phyloP scores from a whole-genome alignment of 1,140 invertebrate species.

The Popillia japonica region DNA sequence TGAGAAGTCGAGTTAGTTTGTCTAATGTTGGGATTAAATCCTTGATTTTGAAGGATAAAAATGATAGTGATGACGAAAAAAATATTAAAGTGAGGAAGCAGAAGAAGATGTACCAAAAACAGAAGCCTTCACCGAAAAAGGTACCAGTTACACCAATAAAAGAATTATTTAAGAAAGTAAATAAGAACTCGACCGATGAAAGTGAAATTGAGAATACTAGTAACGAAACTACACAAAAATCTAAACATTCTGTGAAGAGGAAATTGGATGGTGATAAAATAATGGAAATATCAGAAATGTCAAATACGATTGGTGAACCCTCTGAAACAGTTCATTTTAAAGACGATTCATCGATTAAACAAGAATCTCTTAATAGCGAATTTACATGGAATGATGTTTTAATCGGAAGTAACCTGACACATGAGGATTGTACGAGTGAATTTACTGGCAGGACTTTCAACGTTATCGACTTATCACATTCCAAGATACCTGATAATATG shows the following conservation, averaged over 20 bases:
- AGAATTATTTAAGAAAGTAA: background rate
- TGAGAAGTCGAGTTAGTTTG: slow-evolving; percentile 15
- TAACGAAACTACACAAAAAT: background rate
- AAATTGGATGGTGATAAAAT: background rate
- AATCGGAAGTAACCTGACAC: background rate
- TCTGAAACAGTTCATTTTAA: background rate
- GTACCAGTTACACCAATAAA: too few relatives aligned
- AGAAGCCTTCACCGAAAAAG: background rate
- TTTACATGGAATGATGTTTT: background rate
- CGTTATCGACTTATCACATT: slow-evolving; percentile 34
- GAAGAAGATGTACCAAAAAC: background rate
- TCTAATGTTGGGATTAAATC: slow-evolving; percentile 13
- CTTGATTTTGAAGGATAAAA: slow-evolving; percentile 25
- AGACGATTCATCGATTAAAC: background rate
- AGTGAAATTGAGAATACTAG: background rate
- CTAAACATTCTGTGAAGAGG: background rate
- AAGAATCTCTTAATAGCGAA: background rate
- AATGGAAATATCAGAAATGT: background rate
- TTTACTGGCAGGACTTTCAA: slow-evolving; percentile 3
- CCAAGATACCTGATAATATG: background rate
- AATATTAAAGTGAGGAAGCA: background rate
- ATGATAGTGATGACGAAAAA: background rate
- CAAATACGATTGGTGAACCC: background rate
- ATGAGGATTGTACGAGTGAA: background rate
- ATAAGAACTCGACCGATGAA: background rate